These are phyloP conservation scores for Cryptotermes secundus DNA, from an alignment of 1,140 invertebrate genomes.

Conservation along the genomic window DNA sequence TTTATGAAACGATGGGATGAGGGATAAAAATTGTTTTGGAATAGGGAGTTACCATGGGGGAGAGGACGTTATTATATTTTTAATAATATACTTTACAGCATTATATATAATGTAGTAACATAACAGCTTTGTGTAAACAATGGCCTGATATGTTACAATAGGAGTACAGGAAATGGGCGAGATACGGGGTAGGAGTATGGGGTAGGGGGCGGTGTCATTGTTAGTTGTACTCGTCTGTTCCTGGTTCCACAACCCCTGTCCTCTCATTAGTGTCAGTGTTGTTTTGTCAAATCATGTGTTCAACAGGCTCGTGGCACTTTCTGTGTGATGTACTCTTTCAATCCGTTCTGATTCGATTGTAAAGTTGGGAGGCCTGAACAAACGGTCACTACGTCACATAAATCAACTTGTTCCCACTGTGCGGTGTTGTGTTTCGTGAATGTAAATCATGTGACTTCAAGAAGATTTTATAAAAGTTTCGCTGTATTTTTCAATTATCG, in stretches of 20 bases:
- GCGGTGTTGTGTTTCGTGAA: not conserved
- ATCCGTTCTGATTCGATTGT: not conserved
- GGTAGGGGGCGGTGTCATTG: not conserved
- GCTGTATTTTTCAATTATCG: not conserved
- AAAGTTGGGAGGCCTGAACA: not conserved
- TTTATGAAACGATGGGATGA: not conserved
- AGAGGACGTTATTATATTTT: not conserved
- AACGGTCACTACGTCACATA: not conserved
- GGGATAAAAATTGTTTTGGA: not conserved
- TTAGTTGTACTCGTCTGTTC: not conserved
- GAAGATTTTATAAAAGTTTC: not conserved
- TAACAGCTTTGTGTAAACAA: constrained; percentile 5
- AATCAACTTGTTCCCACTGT: not conserved
- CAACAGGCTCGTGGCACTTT: not conserved
- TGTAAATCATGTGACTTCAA: not conserved
- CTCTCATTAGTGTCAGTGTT: constrained; percentile 5
- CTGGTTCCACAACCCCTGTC: not conserved
- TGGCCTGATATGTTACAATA: not conserved
- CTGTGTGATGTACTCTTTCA: not conserved
- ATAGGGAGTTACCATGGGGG: not conserved
- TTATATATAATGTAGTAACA: not conserved
- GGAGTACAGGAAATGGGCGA: constrained; percentile 14
- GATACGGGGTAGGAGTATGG: not conserved
- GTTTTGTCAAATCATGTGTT: not conserved
- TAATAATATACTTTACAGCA: not conserved